Evolutionary conservation across 2,888 invertebrate genomes (phyloP), one percentile per base, ranked within the genome.

Genomic region (Cotesia congregata): DNA sequence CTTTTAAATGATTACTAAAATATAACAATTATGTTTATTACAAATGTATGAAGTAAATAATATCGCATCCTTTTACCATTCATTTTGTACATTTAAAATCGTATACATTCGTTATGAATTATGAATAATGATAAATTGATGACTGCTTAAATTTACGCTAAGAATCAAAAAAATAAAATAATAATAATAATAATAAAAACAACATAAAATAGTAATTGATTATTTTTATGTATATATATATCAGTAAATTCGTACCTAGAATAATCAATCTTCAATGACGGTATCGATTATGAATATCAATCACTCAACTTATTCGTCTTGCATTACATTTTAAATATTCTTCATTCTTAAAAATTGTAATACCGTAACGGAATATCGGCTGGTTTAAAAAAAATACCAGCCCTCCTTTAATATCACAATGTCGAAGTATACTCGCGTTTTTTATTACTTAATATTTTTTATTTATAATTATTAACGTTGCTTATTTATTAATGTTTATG

Each of bases 51-150:
- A 41, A 72, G 15, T 65, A 65, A 72, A 72, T 67, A 60, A 67
- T 61, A 72, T 72, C 68, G 62, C 72, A 72, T 61, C n/a, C 60
- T 73, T 74, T 39, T 65, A 72, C 68, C 61, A 67, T 78, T 81
- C 76, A 79, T 84, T 88, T 89, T 89, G 89, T 89, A 89, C 89
- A 89, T 89, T 87, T 87, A 88, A 89, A 89, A 88, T 89, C 89
- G 89, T 89, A 89, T 89, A 89, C 89, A 83, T 87, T 88, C 83
- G 86, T 74, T 30, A 30, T 30, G 30, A 30, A 30, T 30, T 30
- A 30, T 30, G 30, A 30, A 30, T 30, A 86, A 83, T 88, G 84
- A 86, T 89, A 89, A 88, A 89, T 85, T 84, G 87, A 89, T 83
- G 86, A 87, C 85, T 86, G 84, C 83, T 87, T 88, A 89, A 83